phyloP scores from a whole-genome alignment of 2,113 vertebrate genomes.

The Tamias sibiricus region DNA sequence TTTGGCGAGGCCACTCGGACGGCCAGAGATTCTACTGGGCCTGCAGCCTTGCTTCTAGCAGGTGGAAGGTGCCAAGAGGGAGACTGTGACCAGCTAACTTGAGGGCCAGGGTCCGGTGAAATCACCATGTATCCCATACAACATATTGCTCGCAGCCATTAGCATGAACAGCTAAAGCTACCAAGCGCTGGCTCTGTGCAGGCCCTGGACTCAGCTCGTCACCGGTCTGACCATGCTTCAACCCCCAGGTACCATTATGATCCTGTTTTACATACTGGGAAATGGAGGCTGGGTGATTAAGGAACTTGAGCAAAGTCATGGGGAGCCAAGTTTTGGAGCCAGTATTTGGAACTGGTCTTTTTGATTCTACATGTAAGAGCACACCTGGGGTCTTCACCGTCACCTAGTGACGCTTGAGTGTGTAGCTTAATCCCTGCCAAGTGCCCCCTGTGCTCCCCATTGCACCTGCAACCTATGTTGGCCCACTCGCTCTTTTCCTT shows the following conservation, averaged over 20 bases:
- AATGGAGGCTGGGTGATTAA: background rate
- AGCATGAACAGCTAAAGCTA: fast-evolving
- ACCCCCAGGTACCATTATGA: background rate
- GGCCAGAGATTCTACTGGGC: background rate
- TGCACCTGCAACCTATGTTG: too few species aligned
- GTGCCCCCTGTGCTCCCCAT: fast-evolving
- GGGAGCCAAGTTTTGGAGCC: background rate
- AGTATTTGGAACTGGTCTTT: background rate
- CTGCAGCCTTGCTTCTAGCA: background rate
- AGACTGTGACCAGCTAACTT: fast-evolving
- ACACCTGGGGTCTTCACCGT: background rate
- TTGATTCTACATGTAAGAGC: too few species aligned
- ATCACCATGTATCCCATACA: fast-evolving
- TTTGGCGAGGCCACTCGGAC: background rate
- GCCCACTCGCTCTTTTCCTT: background rate
- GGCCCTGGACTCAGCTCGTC: fast-evolving
- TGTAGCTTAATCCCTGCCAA: fast-evolving
- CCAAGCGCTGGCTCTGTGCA: too few species aligned
- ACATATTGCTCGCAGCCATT: fast-evolving
- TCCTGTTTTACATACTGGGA: background rate
- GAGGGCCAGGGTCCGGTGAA: background rate
- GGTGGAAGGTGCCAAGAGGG: background rate
- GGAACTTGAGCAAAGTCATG: background rate
- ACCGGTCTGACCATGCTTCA: fast-evolving
- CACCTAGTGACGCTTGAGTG: too few species aligned